A percentile compares a stretch with the other conserved stretches of the same genome.
Evolutionary conservation across 2,113 vertebrate species (phyloP).

Genomic region (Lathamus discolor): DNA sequence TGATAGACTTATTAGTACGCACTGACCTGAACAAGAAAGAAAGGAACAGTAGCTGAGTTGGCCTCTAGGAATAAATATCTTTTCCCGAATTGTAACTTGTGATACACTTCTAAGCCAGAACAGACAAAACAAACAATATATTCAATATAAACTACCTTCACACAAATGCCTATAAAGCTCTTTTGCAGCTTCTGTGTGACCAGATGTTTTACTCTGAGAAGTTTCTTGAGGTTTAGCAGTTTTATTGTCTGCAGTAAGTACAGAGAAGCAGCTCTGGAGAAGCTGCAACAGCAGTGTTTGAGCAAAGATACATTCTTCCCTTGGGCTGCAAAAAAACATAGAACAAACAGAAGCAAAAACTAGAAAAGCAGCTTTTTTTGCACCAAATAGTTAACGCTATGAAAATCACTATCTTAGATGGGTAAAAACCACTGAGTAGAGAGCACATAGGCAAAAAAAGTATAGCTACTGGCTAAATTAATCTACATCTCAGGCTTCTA

Average conservation of each 20-base stretch:
- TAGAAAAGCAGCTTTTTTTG: neutral
- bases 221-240: conserved; percentile 19
- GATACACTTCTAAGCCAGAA: neutral
- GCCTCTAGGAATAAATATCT: neutral
- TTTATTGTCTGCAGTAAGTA: conserved; percentile 77
- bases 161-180: conserved; percentile 89
- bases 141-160: conserved; percentile 75
- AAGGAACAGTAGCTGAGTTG: neutral
- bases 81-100: neutral
- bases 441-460: neutral
- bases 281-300: conserved; percentile 88
- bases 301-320: conserved; percentile 86
- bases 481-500: conserved; percentile 2
- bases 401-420: neutral
- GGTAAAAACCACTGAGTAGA: neutral
- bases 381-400: neutral
- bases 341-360: neutral
- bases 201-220: conserved; percentile 50
- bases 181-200: conserved; percentile 76
- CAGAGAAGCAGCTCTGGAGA: conserved; percentile 91
- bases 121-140: neutral
- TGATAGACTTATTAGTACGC: neutral
- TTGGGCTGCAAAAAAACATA: conserved; percentile 71
- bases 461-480: neutral
- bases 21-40: neutral